Evolutionary conservation across 2,113 vertebrate genomes (phyloP), one percentile per base, ranked within the genome.

Genomic region (Scartelaos histophorus): DNA sequence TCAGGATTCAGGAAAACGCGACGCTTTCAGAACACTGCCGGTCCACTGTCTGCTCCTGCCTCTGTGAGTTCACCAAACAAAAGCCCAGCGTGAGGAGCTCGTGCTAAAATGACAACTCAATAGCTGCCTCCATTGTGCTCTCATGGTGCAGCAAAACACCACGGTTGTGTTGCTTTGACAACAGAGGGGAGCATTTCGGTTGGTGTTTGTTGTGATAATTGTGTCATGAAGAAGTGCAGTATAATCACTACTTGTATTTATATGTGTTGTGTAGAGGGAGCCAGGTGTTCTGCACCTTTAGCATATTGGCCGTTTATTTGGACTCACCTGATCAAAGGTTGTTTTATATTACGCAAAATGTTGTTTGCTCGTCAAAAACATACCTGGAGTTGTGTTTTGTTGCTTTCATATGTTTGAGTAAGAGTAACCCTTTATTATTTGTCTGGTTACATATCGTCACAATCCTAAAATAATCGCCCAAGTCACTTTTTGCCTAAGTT

Each of bases 81-180:
- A 22, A 25, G 65, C 65, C 47, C 65, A 45, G 65, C n/a, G 9
- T 47, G 65, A 46, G 13, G 1, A 47, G 21, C 46, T 43, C 11
- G n/a, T n/a, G 46, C 13, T 66, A 15, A 46, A 66, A 66, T 66
- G 65, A 66, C 45, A 45, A 13, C 43, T 66, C 38, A 21, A 21
- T 46, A 66, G 38, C 43, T 24, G 43, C 65, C 7, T 46, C 65
- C 24, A 15, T 46, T 46, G 43, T 46, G 21, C n/a, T 16, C 38
- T 22, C 24, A 47, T 24, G 16, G 64, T 43, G 11, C 34, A 13
- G 62, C 17, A 65, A 62, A 35, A 10, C 16, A 9, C 13, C 13
- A 0, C 35, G 3, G 54, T 7, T 66, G 62, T 66, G 34, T 66
- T 66, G 34, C 38, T 66, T n/a, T 45, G 34, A 45, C 38, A 66